Conservation (phyloP, 2,888 invertebrate species). For the Tipula lateralis region DNA sequence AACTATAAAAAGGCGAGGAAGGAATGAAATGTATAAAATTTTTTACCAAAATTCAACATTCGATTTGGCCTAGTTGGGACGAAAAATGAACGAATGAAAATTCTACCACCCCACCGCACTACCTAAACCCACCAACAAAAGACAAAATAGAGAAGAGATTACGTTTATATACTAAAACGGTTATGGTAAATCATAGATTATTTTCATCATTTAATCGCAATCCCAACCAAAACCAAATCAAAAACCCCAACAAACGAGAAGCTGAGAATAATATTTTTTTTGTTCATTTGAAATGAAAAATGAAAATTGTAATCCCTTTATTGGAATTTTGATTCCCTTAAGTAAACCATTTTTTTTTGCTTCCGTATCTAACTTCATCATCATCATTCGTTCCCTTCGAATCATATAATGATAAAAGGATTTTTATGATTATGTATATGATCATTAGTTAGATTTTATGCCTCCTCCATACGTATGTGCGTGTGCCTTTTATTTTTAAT, state of each 20-base stretch:
- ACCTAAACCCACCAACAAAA: neutral
- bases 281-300: neutral
- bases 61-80: neutral
- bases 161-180: neutral
- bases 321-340: slow-evolving; percentile 19
- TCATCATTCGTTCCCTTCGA: neutral
- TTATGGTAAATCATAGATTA: slow-evolving; percentile 24
- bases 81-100: neutral
- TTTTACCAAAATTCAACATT: neutral
- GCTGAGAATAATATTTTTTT: neutral
- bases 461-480: neutral
- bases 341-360: neutral
- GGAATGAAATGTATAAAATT: neutral
- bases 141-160: neutral
- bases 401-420: neutral
- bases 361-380: slow-evolving; percentile 4
- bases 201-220: slow-evolving; percentile 24
- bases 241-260: neutral
- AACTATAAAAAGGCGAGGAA: neutral
- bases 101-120: no score
- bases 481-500: neutral
- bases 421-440: neutral
- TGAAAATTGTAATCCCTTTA: slow-evolving; percentile 24
- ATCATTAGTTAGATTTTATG: neutral
- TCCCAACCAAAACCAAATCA: neutral